These are phyloP conservation scores for Pachyseris speciosa DNA, from an alignment of 64 coral and sea anemone species.

Conservation along the genomic window DNA sequence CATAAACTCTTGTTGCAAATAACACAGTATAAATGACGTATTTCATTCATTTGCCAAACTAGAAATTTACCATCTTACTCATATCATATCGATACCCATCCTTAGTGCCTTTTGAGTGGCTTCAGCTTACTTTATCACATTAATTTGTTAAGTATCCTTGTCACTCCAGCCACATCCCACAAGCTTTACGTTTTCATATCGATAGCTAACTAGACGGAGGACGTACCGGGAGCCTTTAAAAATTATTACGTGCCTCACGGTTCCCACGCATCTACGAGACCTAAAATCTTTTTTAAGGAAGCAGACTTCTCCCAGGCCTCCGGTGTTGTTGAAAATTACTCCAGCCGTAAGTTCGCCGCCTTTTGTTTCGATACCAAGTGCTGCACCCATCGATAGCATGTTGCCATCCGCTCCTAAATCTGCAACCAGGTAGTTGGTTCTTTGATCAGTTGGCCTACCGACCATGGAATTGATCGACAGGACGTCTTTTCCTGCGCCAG, in stretches of 20 bases:
- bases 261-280: slow-evolving; percentile 62
- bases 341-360: slow-evolving; percentile 47
- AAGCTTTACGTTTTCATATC: neutral
- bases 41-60: too few relatives aligned
- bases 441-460: neutral
- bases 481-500: slow-evolving; percentile 69
- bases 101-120: too few relatives aligned
- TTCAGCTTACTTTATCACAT: too few relatives aligned
- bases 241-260: slow-evolving; percentile 53
- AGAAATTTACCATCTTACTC: too few relatives aligned
- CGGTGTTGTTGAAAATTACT: slow-evolving; percentile 61
- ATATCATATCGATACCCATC: too few relatives aligned
- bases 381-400: slow-evolving; percentile 61
- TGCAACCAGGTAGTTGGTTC: slow-evolving; percentile 46
- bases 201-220: neutral
- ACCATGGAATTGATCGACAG: slow-evolving; percentile 51
- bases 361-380: slow-evolving; percentile 41
- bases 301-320: slow-evolving; percentile 45
- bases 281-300: slow-evolving; percentile 45
- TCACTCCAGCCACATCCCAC: neutral
- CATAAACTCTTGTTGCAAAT: too few relatives aligned
- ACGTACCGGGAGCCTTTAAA: slow-evolving; percentile 75
- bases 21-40: too few relatives aligned
- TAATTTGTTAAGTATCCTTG: too few relatives aligned
- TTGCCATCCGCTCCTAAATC: slow-evolving; percentile 68